Conservation (phyloP, 2,113 vertebrate genomes). For the Cathartes aura region DNA sequence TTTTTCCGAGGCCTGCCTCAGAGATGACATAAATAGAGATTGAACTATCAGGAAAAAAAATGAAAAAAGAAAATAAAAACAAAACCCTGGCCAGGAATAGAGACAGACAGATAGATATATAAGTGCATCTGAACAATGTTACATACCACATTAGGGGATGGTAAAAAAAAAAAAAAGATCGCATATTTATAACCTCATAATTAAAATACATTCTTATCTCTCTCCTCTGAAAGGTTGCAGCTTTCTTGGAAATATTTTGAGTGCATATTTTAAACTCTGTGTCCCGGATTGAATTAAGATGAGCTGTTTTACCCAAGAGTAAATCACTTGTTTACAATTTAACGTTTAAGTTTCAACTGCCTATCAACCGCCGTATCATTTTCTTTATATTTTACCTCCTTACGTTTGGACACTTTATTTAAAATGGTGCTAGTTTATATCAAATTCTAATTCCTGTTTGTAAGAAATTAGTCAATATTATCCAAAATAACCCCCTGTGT, state of each 20-base stretch:
- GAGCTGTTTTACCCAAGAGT: not conserved
- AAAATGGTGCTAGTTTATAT: not conserved
- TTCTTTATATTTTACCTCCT: not conserved
- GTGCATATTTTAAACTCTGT: conserved; percentile 9
- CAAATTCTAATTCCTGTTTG: not conserved
- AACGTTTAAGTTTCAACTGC: conserved; percentile 25
- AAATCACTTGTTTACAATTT: not conserved
- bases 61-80: not conserved
- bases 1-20: conserved; percentile 16
- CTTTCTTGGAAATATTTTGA: conserved; percentile 55
- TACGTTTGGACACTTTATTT: not conserved
- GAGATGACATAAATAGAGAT: conserved; percentile 12
- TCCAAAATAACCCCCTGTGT: not conserved
- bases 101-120: not conserved
- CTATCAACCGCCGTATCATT: not conserved
- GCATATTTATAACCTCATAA: conserved; percentile 45
- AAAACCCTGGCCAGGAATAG: not conserved
- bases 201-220: conserved; percentile 49
- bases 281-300: conserved; percentile 7
- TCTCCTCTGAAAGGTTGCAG: conserved; percentile 33
- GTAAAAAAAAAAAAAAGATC: conserved; percentile 3
- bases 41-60: not conserved
- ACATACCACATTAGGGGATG: not conserved
- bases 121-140: not conserved
- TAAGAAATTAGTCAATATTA: not conserved